These are phyloP conservation scores for Micromussa lordhowensis DNA, from an alignment of 92 coral and sea anemone species.

Conservation along the genomic window DNA sequence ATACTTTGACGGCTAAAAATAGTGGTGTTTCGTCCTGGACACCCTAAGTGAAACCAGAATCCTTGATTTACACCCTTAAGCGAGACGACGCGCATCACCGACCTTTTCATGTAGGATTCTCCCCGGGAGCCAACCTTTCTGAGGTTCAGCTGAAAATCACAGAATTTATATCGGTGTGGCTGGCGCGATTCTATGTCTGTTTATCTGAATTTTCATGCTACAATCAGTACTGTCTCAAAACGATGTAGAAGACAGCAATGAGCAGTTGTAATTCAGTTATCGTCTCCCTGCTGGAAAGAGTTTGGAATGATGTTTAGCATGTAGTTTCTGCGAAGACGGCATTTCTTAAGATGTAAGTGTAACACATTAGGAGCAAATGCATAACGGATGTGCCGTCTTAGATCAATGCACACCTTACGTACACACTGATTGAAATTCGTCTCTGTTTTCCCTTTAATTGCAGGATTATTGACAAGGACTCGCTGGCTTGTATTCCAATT, in stretches of 20 bases:
- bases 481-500: not conserved
- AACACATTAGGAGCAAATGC: not conserved
- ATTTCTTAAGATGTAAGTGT: not conserved
- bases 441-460: not conserved
- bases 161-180: too few species aligned
- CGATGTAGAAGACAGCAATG: not conserved
- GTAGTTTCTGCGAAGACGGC: not conserved
- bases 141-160: not conserved
- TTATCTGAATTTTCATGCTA: too few species aligned
- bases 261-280: not conserved
- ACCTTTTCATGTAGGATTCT: too few species aligned
- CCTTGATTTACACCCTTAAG: too few species aligned
- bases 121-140: too few species aligned
- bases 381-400: not conserved
- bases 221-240: not conserved
- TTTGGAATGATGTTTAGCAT: not conserved
- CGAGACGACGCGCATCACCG: too few species aligned
- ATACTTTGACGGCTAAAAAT: too few species aligned
- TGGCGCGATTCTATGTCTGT: too few species aligned
- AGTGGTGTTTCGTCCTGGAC: too few species aligned
- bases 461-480: slow-evolving; percentile 28
- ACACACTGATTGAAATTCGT: not conserved
- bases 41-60: too few species aligned
- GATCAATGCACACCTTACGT: not conserved
- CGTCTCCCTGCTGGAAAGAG: too few species aligned